Evolutionary conservation across 1,140 invertebrate species (phyloP), one percentile per base, ranked within the genome.

Genomic region (Drosophila ironensis): DNA sequence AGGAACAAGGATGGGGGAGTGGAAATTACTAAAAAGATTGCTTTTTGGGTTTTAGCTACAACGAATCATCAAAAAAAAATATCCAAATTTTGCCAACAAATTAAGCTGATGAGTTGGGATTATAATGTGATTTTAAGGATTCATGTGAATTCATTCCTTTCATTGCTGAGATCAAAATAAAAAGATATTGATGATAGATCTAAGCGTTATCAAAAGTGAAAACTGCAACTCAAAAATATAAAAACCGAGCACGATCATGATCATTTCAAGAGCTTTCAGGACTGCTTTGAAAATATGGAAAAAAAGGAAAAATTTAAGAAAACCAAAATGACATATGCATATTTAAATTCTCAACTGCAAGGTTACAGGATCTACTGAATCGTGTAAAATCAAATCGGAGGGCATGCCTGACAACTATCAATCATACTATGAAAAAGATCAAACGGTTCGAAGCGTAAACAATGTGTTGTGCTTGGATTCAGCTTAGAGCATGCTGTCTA

Each of bases 401-500:
- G 7, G 8, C 64, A 68, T 68, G 50, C 64, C 35, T 46, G 14
- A 9, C 37, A 40, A 3, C 22, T 46, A 46, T 4, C 30, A 42
- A 33, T 33, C 12, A 63, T 24, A 25, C 7, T 61, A 24, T n/a
- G 2, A 16, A 8, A 17, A 11, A 28, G 22, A 12, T 56, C 2
- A 27, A 60, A 61, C 45, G 25, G 27, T 11, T 27, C 25, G 8
- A 19, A 37, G 22, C 9, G 24, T 16, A 20, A 16, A 37, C 19
- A n/a, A 63, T n/a, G n/a, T n/a, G 33, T 40, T 19, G 41, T 28
- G 57, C 59, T 28, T 40, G 57, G 42, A 63, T 48, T 63, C 57
- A 33, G 19, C 30, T 40, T 63, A 40, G 60, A 63, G 14, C 60
- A 64, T 64, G 56, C 60, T 63, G 16, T 48, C 54, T 61, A 63